Evolutionary conservation across 2,113 vertebrate species (phyloP), one percentile per base, ranked within the genome.

Genomic region (Austrofundulus limnaeus): DNA sequence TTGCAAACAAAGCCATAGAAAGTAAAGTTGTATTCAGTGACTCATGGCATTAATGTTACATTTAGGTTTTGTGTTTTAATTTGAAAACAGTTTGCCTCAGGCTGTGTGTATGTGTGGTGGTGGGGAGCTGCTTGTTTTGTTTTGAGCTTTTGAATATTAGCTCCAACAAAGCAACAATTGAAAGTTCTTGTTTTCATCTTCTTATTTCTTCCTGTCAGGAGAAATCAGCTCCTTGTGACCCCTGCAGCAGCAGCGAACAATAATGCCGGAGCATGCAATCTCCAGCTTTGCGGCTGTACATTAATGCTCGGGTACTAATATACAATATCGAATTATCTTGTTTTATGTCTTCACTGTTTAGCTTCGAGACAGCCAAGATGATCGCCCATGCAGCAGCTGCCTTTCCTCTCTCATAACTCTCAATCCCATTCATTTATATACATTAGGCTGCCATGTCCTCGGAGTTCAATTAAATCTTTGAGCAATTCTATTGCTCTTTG

Each of bases 381-480:
- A 80, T 61, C 52, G 66, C 72, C 66, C 54, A 20, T 11, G 54
- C 38, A 69, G 55, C 42, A 24, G 47, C 65, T 72, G 61, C 37
- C 63, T 76, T 52, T 70, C 61, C 43, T 47, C 50, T 42, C 60
- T 68, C 58, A 64, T 77, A 62, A 21, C n/a, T 72, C 71, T 86
- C 68, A 43, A 55, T 74, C 50, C 31, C 66, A 63, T 70, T 70
- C 81, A 85, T 88, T 87, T 84, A 84, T 87, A 81, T 86, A 86
- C 88, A 83, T 91, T 87, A 86, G 75, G 68, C 79, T 78, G 70
- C 82, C 83, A 68, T 84, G 61, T 79, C 73, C 85, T 81, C 64
- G 50, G 73, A 84, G 73, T 61, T 72, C 84, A 87, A 89, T 87
- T 86, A 79, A 85, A 87, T 88, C 83, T 89, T 58, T 59, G 81